Conservation (phyloP, 2,797 vertebrate genomes). For the Aselliscus stoliczkanus region DNA sequence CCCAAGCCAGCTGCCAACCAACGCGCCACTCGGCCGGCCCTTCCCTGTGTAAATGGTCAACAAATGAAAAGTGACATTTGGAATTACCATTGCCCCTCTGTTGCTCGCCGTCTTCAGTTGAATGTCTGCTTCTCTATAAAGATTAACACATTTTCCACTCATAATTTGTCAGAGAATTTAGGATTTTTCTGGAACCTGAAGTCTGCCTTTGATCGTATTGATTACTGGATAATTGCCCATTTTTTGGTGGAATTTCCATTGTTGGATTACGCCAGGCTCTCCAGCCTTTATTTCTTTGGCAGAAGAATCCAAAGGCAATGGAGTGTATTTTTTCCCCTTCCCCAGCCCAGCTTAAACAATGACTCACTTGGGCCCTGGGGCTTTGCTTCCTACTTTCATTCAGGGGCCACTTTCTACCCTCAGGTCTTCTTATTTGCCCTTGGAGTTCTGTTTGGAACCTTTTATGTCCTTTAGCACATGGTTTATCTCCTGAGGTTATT, state of each 20-base stretch:
- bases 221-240: constrained; percentile 59
- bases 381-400: constrained; percentile 44
- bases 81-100: background rate
- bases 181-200: constrained; percentile 48
- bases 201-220: constrained; percentile 16
- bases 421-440: constrained; percentile 12
- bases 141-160: constrained; percentile 1
- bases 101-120: constrained; percentile 13
- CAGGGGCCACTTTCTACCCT: constrained; percentile 42
- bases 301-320: constrained; percentile 43
- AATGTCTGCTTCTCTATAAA: constrained; percentile 9
- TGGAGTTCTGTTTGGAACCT: background rate
- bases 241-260: constrained; percentile 65
- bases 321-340: constrained; percentile 11
- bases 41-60: background rate
- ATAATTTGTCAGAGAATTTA: constrained; percentile 32
- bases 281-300: constrained; percentile 59
- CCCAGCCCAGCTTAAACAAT: constrained; percentile 53
- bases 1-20: too few species aligned
- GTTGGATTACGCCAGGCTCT: constrained; percentile 50
- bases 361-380: constrained; percentile 54
- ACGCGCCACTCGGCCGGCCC: too few species aligned
- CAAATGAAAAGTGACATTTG: constrained; percentile 36
- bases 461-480: background rate
- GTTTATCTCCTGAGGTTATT: background rate